A percentile compares a stretch with the other conserved stretches of the same genome.
phyloP scores from a whole-genome alignment of 2,888 invertebrate species.

The Flabesymbios commensalis region DNA sequence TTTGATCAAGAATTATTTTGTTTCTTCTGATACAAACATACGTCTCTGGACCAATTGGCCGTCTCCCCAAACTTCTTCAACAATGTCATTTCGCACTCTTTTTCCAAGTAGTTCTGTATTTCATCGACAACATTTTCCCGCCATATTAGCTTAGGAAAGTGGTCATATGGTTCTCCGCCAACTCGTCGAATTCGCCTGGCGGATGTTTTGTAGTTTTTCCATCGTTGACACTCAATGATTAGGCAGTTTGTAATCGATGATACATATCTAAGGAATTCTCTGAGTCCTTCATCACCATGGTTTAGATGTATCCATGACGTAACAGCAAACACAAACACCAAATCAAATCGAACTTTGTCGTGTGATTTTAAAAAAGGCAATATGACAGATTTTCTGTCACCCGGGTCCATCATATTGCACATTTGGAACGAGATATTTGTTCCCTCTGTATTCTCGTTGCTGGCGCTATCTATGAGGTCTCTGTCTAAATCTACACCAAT shows the following conservation, averaged over 20 bases:
- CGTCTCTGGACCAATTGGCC: no score
- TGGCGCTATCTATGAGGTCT: slow-evolving; percentile 72
- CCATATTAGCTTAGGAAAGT: slow-evolving; percentile 68
- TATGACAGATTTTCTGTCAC: slow-evolving; percentile 68
- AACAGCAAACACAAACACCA: slow-evolving; percentile 77
- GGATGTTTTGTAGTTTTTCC: slow-evolving; percentile 82
- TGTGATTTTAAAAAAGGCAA: slow-evolving; percentile 9
- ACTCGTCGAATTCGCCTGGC: slow-evolving; percentile 72
- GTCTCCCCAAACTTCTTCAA: slow-evolving; percentile 31
- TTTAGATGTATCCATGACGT: slow-evolving; percentile 92
- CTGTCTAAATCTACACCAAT: slow-evolving; percentile 79
- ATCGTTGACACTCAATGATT: slow-evolving; percentile 81
- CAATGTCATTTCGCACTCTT: slow-evolving; percentile 51
- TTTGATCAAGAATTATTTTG: no score
- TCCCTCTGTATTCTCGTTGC: slow-evolving; percentile 29
- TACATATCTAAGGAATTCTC: slow-evolving; percentile 68
- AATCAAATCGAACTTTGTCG: slow-evolving; percentile 13
- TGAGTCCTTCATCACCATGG: slow-evolving; percentile 75
- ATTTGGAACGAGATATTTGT: slow-evolving; percentile 15
- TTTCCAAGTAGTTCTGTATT: slow-evolving; percentile 68
- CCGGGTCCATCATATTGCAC: slow-evolving; percentile 50
- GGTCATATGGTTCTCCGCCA: slow-evolving; percentile 68
- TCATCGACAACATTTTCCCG: slow-evolving; percentile 69
- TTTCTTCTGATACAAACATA: no score
- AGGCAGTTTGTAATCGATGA: slow-evolving; percentile 67